Conservation (phyloP, 2,888 invertebrate genomes). For the Limnephilus lunatus region DNA sequence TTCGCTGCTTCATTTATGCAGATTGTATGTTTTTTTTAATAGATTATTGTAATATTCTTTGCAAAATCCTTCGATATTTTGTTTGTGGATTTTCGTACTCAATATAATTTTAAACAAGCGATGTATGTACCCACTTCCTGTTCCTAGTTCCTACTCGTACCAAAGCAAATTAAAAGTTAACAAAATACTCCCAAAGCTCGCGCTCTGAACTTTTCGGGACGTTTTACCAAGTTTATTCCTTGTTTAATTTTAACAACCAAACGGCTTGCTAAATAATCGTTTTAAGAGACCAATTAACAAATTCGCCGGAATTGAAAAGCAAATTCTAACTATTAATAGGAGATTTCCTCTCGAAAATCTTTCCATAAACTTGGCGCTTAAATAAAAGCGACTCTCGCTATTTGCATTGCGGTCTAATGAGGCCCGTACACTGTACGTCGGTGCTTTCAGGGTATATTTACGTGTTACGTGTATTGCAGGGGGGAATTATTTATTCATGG, state of each 20-base stretch:
- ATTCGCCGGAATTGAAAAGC: slow-evolving; percentile 8
- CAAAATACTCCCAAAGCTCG: background rate
- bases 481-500: slow-evolving; percentile 42
- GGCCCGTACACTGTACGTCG: background rate
- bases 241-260: slow-evolving; percentile 2
- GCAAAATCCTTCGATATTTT: background rate
- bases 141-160: background rate
- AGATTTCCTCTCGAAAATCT: slow-evolving; percentile 22
- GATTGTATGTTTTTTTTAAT: background rate
- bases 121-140: background rate
- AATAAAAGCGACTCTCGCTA: slow-evolving; percentile 17
- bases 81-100: background rate
- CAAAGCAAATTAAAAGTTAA: background rate
- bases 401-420: slow-evolving; percentile 32
- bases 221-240: background rate
- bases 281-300: slow-evolving; percentile 2
- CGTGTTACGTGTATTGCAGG: slow-evolving; percentile 27
- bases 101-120: background rate
- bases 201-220: background rate
- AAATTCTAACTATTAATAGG: slow-evolving; percentile 9
- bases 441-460: background rate
- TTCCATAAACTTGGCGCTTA: slow-evolving; percentile 22
- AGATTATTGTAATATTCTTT: background rate
- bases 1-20: background rate
- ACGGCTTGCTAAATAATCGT: background rate